Evolutionary conservation across 2,113 vertebrate species (phyloP).

Genomic region (Saccopteryx bilineata): DNA sequence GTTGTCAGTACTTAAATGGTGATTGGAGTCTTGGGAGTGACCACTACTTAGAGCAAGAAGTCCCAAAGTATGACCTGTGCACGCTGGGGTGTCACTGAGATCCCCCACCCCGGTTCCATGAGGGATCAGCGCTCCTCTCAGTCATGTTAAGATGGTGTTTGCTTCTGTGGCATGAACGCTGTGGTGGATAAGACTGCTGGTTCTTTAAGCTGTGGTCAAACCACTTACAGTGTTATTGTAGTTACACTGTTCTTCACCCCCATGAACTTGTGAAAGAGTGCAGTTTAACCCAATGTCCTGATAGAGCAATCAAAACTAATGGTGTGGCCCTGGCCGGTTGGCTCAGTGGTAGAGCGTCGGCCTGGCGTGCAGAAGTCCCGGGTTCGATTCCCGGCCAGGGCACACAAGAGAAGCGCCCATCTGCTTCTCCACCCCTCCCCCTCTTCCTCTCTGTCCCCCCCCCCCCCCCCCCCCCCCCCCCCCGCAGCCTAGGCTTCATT

Average conservation of each 20-base stretch:
- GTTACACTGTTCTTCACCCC: fast-evolving
- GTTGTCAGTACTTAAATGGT: background rate
- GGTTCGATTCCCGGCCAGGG: no score
- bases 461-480: no score
- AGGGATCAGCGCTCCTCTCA: background rate
- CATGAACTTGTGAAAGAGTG: background rate
- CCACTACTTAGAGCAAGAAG: background rate
- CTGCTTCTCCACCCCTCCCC: no score
- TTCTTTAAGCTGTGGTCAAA: background rate
- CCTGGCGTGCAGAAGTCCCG: no score
- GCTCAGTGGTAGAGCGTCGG: no score
- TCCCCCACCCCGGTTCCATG: no score
- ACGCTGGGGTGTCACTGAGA: background rate
- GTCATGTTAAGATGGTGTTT: background rate
- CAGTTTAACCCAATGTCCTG: background rate
- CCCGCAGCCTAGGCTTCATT: no score
- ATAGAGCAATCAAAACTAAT: background rate
- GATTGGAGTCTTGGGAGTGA: background rate
- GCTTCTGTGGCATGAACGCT: background rate
- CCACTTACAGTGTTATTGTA: background rate
- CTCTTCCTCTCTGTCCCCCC: no score
- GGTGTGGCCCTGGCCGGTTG: no score
- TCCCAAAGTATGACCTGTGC: background rate
- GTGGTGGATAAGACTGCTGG: background rate
- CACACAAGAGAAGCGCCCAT: no score